These are phyloP conservation scores for Phytoseiulus persimilis DNA, from an alignment of 2,888 invertebrate genomes.

Conservation along the genomic window DNA sequence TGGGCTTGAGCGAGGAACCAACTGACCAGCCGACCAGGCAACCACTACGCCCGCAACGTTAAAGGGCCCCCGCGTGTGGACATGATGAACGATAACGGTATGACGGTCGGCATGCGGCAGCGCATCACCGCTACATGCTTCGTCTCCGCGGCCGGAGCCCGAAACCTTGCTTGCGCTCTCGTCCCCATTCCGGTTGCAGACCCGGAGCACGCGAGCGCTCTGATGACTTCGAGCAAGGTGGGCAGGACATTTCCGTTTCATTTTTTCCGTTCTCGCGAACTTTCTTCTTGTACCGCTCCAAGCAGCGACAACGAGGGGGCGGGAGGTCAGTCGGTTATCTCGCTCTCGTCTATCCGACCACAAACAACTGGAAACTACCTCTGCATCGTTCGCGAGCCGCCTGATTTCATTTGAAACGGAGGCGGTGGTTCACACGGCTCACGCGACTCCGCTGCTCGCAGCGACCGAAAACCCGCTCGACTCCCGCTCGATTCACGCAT, in stretches of 20 bases:
- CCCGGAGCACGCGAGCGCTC: not conserved
- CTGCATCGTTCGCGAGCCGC: too few species aligned
- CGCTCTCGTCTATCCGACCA: too few species aligned
- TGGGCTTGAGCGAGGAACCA: not conserved
- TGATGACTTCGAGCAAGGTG: not conserved
- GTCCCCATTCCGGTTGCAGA: not conserved
- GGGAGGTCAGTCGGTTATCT: too few species aligned
- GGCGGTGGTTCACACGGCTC: too few species aligned
- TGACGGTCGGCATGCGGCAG: not conserved
- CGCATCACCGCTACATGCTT: not conserved
- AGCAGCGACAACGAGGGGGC: not conserved
- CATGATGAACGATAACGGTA: constrained; percentile 5
- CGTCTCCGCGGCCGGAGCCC: not conserved
- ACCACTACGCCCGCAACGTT: not conserved
- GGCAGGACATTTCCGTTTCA: constrained; percentile 34
- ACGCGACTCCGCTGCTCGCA: too few species aligned
- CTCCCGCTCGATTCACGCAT: too few species aligned
- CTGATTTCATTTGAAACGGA: too few species aligned
- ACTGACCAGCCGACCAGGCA: not conserved
- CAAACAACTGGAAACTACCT: too few species aligned
- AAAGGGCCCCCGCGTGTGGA: not conserved
- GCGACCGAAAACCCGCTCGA: too few species aligned
- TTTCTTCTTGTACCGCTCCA: not conserved
- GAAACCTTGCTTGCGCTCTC: not conserved
- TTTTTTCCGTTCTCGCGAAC: not conserved